Percentiles rank a stretch among this genome's conserved stretches.
Evolutionary conservation across 2,797 vertebrate species (phyloP).

Genomic region (Catamblyrhynchus diadema): DNA sequence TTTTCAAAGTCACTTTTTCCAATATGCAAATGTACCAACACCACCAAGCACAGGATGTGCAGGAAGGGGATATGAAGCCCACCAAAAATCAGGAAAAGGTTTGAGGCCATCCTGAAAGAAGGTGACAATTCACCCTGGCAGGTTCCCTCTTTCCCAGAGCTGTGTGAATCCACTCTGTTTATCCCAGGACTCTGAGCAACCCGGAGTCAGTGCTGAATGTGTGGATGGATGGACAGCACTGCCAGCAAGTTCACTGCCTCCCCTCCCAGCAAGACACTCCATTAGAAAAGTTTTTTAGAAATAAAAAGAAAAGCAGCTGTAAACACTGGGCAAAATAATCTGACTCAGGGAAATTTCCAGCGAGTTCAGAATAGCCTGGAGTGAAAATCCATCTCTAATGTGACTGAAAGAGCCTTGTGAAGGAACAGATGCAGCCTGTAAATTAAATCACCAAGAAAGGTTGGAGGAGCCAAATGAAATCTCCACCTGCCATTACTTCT

Average conservation of each 20-base stretch:
- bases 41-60: too few species aligned
- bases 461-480: conserved; percentile 12
- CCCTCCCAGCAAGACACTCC: not conserved
- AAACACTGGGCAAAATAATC: not conserved
- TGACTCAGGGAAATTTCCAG: not conserved
- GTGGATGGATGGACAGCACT: not conserved
- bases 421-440: conserved; percentile 1
- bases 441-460: conserved; percentile 14
- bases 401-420: not conserved
- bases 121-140: not conserved
- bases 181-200: not conserved
- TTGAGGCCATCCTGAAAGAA: not conserved
- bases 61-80: not conserved
- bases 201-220: not conserved
- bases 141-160: not conserved
- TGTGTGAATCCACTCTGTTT: not conserved
- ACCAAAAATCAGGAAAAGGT: not conserved
- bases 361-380: not conserved
- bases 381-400: not conserved
- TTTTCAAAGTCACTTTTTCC: not conserved
- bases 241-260: not conserved
- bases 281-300: not conserved
- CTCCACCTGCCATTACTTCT: not conserved
- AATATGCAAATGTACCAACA: accelerated
- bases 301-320: not conserved